Percentiles rank a stretch among this genome's conserved stretches.
These are phyloP conservation scores for Bombus balteatus DNA, from an alignment of 1,140 invertebrate species.

Conservation along the genomic window DNA sequence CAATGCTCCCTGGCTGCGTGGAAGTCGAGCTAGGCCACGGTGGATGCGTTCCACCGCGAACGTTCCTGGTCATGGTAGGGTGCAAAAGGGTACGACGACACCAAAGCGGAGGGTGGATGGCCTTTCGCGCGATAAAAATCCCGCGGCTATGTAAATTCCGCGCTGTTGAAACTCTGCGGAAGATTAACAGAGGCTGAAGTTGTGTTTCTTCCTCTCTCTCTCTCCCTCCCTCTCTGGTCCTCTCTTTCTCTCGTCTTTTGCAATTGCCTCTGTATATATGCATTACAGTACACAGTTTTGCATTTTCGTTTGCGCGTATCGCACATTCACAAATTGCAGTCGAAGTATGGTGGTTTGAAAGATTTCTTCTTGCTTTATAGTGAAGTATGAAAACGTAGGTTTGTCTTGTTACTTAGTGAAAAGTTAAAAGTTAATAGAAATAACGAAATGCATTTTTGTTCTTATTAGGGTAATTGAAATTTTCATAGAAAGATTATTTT, in stretches of 20 bases:
- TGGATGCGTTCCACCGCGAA: slow-evolving; percentile 9
- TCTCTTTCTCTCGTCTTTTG: neutral
- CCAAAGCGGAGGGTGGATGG: slow-evolving; percentile 40
- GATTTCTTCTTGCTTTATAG: no score
- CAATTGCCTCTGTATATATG: no score
- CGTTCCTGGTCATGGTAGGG: neutral
- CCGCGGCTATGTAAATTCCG: slow-evolving; percentile 71
- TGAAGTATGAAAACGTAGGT: neutral
- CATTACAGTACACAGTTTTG: neutral
- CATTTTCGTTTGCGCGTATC: neutral
- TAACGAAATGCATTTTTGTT: no score
- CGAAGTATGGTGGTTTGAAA: no score
- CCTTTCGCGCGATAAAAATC: slow-evolving; percentile 68
- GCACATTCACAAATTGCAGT: no score
- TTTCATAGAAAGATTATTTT: no score
- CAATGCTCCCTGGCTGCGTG: slow-evolving; percentile 54
- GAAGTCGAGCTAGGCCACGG: slow-evolving; percentile 4
- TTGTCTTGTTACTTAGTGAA: neutral
- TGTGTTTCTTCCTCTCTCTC: slow-evolving; percentile 17
- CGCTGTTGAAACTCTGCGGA: slow-evolving; percentile 57
- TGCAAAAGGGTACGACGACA: neutral
- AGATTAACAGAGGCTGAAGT: slow-evolving; percentile 65
- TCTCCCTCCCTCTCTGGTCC: no score
- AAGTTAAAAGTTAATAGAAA: neutral
- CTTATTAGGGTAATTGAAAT: no score